Conservation (phyloP, 2,113 vertebrate genomes). For the Meleagris gallopavo region DNA sequence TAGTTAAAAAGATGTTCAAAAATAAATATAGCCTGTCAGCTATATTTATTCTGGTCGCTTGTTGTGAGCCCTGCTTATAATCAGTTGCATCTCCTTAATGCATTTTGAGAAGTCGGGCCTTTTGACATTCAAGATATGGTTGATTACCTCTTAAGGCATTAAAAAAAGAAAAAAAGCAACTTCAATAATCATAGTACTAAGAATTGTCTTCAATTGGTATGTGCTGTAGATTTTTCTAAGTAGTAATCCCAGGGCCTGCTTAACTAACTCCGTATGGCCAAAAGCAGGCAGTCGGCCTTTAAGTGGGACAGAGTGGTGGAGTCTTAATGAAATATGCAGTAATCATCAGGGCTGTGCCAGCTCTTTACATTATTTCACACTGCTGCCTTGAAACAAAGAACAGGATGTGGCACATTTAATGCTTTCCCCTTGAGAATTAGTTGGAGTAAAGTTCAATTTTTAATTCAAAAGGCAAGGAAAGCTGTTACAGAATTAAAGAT, state of each 20-base stretch:
- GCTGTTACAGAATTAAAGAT: conserved; percentile 46
- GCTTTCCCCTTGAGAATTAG: conserved; percentile 63
- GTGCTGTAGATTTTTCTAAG: conserved; percentile 28
- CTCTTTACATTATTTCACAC: conserved; percentile 68
- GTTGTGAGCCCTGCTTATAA: neutral
- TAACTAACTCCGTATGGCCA: conserved; percentile 68
- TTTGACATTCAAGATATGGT: neutral
- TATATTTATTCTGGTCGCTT: neutral
- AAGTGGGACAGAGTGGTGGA: conserved; percentile 65
- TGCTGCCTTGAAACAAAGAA: conserved; percentile 72
- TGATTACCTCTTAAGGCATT: neutral
- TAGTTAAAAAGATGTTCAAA: neutral
- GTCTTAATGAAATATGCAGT: conserved; percentile 66
- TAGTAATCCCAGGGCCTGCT: conserved; percentile 4
- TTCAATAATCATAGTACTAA: neutral
- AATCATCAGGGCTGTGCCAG: conserved; percentile 45
- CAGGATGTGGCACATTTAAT: conserved; percentile 69
- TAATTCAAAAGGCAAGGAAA: conserved; percentile 67
- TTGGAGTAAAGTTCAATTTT: conserved; percentile 68
- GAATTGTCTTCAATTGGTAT: neutral
- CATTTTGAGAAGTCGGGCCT: neutral
- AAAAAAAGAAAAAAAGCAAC: neutral
- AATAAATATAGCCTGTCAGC: neutral
- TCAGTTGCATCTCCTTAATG: neutral
- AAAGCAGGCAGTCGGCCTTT: conserved; percentile 48